Evolutionary conservation across 2,113 vertebrate genomes (phyloP), one percentile per base, ranked within the genome.

Genomic region (Channa argus): DNA sequence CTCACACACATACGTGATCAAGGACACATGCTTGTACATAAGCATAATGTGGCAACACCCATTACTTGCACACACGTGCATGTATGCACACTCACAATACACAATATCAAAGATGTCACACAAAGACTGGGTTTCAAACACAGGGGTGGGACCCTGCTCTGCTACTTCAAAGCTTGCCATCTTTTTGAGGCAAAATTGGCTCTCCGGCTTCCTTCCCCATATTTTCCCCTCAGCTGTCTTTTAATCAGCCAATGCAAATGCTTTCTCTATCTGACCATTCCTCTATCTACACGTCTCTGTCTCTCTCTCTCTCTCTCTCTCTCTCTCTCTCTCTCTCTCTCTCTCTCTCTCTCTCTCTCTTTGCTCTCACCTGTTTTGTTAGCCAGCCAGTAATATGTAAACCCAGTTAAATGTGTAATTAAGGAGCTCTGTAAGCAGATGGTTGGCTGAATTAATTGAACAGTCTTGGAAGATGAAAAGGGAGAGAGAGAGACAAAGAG

Each of bases 321-420:
- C 39, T 41, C 4, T 41, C 39, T 39, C 39, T 39, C 39, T 39
- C 3, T 39, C 39, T 39, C 4, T 4, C 39, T 39, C 3, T 39
- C 39, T 39, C 6, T 39, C 39, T 39, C 4, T 39, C 39, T 39
- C n/a, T n/a, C 6, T 39, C 39, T 39, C 39, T 39, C 3, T 39
- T 6, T 41, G 39, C 62, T 67, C 61, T 90, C 86, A 91, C 91
- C 86, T 90, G 85, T 88, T 90, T 78, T 87, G 85, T 71, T 87
- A 80, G 79, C 45, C 77, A 74, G 77, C 39, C 78, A 82, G 71
- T 84, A 71, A 89, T 77, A 88, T 77, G 77, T 86, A 80, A 89
- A 86, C 88, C 83, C 75, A 83, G 79, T 89, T 91, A 89, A 92
- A 91, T 89, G 77, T 64, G 78, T 92, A 88, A 90, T 93, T 89